Evolutionary conservation across 1,140 invertebrate genomes (phyloP), one percentile per base, ranked within the genome.

Genomic region (Asobara japonica): DNA sequence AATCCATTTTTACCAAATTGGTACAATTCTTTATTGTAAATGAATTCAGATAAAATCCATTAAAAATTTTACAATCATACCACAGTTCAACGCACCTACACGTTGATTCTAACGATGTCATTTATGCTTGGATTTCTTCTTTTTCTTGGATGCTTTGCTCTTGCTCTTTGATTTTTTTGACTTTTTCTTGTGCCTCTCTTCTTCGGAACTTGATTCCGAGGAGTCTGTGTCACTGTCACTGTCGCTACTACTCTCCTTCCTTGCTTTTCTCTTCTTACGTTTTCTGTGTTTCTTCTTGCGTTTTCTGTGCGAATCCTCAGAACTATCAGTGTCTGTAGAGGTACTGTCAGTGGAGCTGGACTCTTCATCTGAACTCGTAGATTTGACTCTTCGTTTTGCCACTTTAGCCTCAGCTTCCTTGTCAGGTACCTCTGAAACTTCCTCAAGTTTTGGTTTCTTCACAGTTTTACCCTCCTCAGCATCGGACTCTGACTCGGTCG

Each of bases 91-190:
- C 51, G 51, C 51, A 48, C 18, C 29, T 16, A 33, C 27, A 22
- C 60, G 61, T 38, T 48, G n/a, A 38, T 13, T 29, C n/a, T 84
- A 86, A 41, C 71, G 80, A 61, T 80, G 82, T 87, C 84, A 89
- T 84, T 88, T 89, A 65, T 89, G 87, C 73, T 89, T 89, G 0
- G 86, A 85, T 77, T 89, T 90, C 77, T 89, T 89, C 74, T 89
- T 89, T 67, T 90, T 90, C 77, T 89, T 89, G 16, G 87, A 81
- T 45, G 84, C 83, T 75, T 89, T 90, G 30, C 83, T 89, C 25
- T 83, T 87, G 45, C 73, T 83, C 69, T 84, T 88, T 13, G 83
- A 85, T 65, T 86, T 86, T 45, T 88, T 88, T 3, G 84, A 84
- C 56, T 89, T 87, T 71, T 89, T 90, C 25, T 85, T 85, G 33